Percentiles rank a stretch among this genome's conserved stretches.
These are phyloP conservation scores for Tolmerus cingulatus DNA, from an alignment of 2,888 invertebrate genomes.

Conservation along the genomic window DNA sequence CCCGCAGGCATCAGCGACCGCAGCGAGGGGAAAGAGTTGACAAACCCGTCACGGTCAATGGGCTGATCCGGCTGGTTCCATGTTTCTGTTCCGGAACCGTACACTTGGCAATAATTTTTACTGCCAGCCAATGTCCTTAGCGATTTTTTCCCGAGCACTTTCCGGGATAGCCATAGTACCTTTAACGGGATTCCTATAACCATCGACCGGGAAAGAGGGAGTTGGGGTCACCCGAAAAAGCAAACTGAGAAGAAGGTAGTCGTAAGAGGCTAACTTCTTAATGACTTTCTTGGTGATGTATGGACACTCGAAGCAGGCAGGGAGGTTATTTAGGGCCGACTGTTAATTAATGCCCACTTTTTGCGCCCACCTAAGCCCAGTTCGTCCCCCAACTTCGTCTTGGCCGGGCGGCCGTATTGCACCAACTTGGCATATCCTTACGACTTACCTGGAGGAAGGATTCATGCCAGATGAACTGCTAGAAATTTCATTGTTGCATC, in stretches of 20 bases:
- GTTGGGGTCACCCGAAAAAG: neutral
- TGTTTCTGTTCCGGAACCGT: conserved; percentile 46
- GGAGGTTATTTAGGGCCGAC: conserved; percentile 45
- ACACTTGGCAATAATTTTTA: conserved; percentile 33
- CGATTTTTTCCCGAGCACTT: neutral
- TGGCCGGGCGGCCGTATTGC: neutral
- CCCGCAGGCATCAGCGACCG: conserved; percentile 4
- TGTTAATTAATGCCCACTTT: conserved; percentile 47
- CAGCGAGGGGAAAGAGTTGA: conserved; percentile 26
- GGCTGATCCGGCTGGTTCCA: conserved; percentile 41
- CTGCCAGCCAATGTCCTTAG: conserved; percentile 31
- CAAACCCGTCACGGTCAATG: conserved; percentile 45
- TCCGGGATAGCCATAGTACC: neutral
- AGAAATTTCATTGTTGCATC: conserved; percentile 44
- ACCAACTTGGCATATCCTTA: conserved; percentile 17
- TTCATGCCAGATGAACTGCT: conserved; percentile 40
- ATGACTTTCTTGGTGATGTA: conserved; percentile 43
- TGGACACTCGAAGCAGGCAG: conserved; percentile 6
- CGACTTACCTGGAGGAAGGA: conserved; percentile 39
- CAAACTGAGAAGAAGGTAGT: conserved; percentile 12
- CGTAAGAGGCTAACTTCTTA: conserved; percentile 40
- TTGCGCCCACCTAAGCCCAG: neutral
- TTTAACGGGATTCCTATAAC: conserved; percentile 44
- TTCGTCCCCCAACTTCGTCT: neutral
- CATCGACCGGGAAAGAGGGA: neutral